Conservation (phyloP, 2,888 invertebrate species). For the Keiferia lycopersicella region DNA sequence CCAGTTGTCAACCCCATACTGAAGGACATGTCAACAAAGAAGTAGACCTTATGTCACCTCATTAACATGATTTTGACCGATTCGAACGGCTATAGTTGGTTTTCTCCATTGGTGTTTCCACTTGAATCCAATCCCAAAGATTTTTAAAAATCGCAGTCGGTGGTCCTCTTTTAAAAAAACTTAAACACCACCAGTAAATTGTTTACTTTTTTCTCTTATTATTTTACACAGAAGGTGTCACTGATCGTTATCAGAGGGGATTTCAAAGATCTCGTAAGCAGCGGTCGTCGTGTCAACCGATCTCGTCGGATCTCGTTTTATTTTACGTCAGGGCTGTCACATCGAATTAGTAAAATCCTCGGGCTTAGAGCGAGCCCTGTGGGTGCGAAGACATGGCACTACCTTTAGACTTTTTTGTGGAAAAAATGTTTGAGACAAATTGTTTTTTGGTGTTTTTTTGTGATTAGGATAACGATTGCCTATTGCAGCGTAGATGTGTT, state of each 20-base stretch:
- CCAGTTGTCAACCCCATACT: too few relatives aligned
- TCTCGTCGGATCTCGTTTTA: constrained; percentile 48
- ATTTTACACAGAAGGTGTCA: constrained; percentile 65
- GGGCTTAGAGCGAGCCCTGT: constrained; percentile 62
- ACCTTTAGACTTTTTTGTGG: constrained; percentile 38
- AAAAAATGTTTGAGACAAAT: constrained; percentile 22
- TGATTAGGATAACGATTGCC: neutral
- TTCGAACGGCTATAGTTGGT: too few relatives aligned
- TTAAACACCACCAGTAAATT: neutral
- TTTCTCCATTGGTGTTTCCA: neutral
- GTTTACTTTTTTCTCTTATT: constrained; percentile 51
- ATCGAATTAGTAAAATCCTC: constrained; percentile 77
- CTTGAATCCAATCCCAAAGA: neutral
- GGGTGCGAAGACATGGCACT: constrained; percentile 46
- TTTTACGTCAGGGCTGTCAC: constrained; percentile 71
- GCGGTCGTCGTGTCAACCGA: constrained; percentile 66
- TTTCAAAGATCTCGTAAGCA: constrained; percentile 74
- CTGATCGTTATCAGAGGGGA: constrained; percentile 76
- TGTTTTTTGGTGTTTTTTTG: constrained; percentile 4
- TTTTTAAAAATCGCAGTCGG: neutral
- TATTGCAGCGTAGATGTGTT: neutral
- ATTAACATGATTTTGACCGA: too few relatives aligned
- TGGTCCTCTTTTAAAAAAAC: neutral
- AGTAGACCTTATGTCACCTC: too few relatives aligned
- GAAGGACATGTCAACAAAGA: too few relatives aligned